phyloP scores from a whole-genome alignment of 2,888 invertebrate species.

The Parochlus steinenii region DNA sequence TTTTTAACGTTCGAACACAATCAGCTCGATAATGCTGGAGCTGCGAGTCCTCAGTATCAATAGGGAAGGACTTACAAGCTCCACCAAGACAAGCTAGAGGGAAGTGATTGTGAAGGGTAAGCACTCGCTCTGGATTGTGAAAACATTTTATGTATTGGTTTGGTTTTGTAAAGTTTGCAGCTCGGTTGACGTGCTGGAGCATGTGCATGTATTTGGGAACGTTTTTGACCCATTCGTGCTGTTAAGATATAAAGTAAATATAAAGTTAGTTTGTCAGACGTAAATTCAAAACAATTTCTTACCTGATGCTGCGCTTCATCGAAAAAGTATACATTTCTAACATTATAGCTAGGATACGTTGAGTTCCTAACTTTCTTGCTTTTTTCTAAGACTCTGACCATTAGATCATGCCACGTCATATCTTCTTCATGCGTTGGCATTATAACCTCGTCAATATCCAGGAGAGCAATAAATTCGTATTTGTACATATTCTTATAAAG shows the following conservation, averaged over 20 bases:
- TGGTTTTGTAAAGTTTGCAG: conserved; percentile 81
- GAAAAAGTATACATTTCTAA: conserved; percentile 82
- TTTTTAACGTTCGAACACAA: conserved; percentile 75
- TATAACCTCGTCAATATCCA: conserved; percentile 90
- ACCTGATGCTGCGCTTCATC: conserved; percentile 71
- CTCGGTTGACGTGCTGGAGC: conserved; percentile 80
- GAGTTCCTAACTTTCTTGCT: conserved; percentile 47
- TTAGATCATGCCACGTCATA: conserved; percentile 56
- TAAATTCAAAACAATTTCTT: too few relatives aligned
- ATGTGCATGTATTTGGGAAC: conserved; percentile 82
- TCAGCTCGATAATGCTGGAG: conserved; percentile 88
- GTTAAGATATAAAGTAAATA: too few relatives aligned
- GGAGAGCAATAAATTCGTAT: conserved; percentile 76
- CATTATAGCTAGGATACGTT: conserved; percentile 53
- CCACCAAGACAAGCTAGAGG: conserved; percentile 76
- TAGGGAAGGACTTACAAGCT: conserved; percentile 67
- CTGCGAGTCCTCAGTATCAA: conserved; percentile 68
- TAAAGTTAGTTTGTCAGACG: too few relatives aligned
- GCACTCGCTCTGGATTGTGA: conserved; percentile 77
- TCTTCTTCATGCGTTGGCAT: conserved; percentile 62
- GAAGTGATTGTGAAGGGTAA: conserved; percentile 84
- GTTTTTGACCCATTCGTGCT: conserved; percentile 61
- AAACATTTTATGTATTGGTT: conserved; percentile 89
- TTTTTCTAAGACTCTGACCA: conserved; percentile 53
- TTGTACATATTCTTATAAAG: conserved; percentile 81